Evolutionary conservation across 2,113 vertebrate species (phyloP), one percentile per base, ranked within the genome.

Genomic region (Collichthys lucidus): DNA sequence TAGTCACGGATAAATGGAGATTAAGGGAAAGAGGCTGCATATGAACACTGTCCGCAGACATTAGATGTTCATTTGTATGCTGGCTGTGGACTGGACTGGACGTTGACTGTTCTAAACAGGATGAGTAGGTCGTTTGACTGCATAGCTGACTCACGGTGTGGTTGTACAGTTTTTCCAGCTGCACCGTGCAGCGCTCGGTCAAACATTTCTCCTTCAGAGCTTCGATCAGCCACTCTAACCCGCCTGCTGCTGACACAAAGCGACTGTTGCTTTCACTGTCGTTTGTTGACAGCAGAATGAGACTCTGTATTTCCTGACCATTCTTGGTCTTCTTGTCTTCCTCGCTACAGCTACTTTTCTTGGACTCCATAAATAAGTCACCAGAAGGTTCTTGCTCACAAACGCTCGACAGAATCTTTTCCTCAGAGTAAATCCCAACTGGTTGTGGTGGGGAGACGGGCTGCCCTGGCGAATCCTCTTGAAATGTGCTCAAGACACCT

Each of bases 191-290:
- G 61, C 1, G 26, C 31, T 72, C n/a, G 12, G 65, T 74, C 85
- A 93, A 61, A 80, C 92, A 92, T 49, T 83, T 80, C 49, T 90
- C 70, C 61, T 90, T 94, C 40, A 94, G 68, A 66, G 40, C 55
- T 24, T 93, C 80, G 0, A 65, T 56, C 8, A 91, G 74, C 84
- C 89, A 92, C 60, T 87, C 82, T 2, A 89, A 40, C 24, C 63
- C 84, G 47, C 71, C 85, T 11, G 68, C 35, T 16, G 87, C 82
- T 0, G 92, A 92, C 62, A 86, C 67, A 66, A 87, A 90, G 16
- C 14, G 14, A 53, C 71, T 67, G 77, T 62, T 82, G 47, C 40
- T 52, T 15, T 78, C 74, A 56, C 63, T 53, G 68, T 79, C 42
- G 2, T 60, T 82, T 15, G 35, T 11, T 29, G 79, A 80, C 11